These are phyloP conservation scores for Thrips palmi DNA, from an alignment of 1,140 invertebrate genomes.

Conservation along the genomic window DNA sequence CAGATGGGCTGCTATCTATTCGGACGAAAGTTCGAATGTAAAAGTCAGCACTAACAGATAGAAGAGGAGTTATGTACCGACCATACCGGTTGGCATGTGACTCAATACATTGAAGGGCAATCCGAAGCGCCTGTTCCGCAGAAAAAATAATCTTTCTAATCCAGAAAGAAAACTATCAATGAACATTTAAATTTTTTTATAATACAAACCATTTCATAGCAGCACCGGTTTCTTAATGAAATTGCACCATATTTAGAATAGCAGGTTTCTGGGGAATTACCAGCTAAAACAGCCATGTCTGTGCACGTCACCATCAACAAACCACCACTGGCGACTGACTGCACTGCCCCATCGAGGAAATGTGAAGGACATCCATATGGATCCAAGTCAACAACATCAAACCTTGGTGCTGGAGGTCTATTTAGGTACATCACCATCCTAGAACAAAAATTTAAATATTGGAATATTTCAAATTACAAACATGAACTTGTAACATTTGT, in stretches of 20 bases:
- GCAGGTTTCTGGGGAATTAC: slow-evolving; percentile 88
- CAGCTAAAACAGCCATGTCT: slow-evolving; percentile 93
- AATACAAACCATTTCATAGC: slow-evolving; percentile 78
- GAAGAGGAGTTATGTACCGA: slow-evolving; percentile 75
- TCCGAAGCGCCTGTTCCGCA: slow-evolving; percentile 57
- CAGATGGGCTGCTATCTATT: slow-evolving; percentile 54
- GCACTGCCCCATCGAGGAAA: slow-evolving; percentile 86
- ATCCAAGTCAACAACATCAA: slow-evolving; percentile 88
- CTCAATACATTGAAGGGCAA: slow-evolving; percentile 79
- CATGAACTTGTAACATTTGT: slow-evolving; percentile 7
- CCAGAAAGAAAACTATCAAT: slow-evolving; percentile 5
- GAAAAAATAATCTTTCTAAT: slow-evolving; percentile 11
- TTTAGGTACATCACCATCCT: slow-evolving; percentile 74
- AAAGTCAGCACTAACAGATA: slow-evolving; percentile 91
- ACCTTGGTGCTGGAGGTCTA: slow-evolving; percentile 40
- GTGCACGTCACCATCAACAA: slow-evolving; percentile 90
- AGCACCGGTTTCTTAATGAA: slow-evolving; percentile 67
- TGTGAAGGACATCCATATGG: slow-evolving; percentile 90
- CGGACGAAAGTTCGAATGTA: slow-evolving; percentile 90
- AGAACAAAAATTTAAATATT: slow-evolving; percentile 19
- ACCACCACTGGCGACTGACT: slow-evolving; percentile 57
- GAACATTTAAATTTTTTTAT: slow-evolving; percentile 3
- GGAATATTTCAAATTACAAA: slow-evolving; percentile 8
- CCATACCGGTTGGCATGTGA: slow-evolving; percentile 82
- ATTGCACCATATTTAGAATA: slow-evolving; percentile 87